phyloP scores from a whole-genome alignment of 2,888 invertebrate genomes.

The Thera obeliscata region DNA sequence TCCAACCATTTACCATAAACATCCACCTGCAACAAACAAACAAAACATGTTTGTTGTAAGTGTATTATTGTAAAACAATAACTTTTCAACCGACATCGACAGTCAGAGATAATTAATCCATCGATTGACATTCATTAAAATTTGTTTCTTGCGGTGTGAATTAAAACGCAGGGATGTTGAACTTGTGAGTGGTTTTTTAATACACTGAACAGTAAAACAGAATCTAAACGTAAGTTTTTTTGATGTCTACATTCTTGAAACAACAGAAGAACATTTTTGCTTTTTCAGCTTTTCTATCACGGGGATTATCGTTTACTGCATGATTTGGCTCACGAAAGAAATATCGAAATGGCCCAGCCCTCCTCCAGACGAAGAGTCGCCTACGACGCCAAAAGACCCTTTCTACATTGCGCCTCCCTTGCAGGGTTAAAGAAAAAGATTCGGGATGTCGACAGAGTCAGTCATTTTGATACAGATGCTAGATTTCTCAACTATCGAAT shows the following conservation, averaged over 20 bases:
- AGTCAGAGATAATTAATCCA: not conserved
- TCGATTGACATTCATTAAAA: not conserved
- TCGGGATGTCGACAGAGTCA: too few species aligned
- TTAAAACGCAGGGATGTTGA: slow-evolving; percentile 8
- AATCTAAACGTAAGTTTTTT: not conserved
- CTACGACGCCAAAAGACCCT: slow-evolving; percentile 27
- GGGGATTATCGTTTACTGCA: slow-evolving; percentile 55
- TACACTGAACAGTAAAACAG: not conserved
- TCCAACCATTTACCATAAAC: not conserved
- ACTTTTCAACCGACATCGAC: not conserved
- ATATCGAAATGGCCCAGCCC: slow-evolving; percentile 59
- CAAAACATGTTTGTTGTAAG: not conserved
- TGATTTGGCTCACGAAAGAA: slow-evolving; percentile 63
- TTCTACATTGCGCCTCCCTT: slow-evolving; percentile 33
- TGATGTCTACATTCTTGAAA: not conserved
- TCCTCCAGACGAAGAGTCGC: slow-evolving; percentile 41
- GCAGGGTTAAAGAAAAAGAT: slow-evolving; percentile 29
- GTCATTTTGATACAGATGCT: too few species aligned
- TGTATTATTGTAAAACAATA: slow-evolving; percentile 8
- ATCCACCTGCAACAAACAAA: too few species aligned
- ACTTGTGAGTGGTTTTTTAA: slow-evolving; percentile 17
- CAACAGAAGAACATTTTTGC: not conserved
- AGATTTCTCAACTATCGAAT: too few species aligned
- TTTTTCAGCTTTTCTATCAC: slow-evolving; percentile 54
- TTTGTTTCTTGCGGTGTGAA: not conserved